Evolutionary conservation across 2,888 invertebrate genomes (phyloP).

Genomic region (Caenorhabditis virilis): DNA sequence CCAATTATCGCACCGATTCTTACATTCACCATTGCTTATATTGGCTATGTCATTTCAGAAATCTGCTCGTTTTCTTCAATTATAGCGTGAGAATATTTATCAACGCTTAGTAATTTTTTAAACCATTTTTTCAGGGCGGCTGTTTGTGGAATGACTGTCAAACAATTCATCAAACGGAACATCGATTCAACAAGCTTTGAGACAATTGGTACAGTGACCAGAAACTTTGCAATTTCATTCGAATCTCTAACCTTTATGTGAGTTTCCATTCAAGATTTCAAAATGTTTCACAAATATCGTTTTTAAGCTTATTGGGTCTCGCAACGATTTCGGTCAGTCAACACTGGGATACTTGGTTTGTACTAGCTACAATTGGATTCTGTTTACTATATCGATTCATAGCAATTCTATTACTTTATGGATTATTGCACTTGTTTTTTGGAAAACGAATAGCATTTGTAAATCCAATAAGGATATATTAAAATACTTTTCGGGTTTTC

Average conservation of each 20-base stretch:
- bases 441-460: conserved; percentile 4
- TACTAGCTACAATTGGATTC: conserved; percentile 86
- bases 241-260: conserved; percentile 13
- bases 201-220: not conserved
- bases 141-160: conserved; percentile 12
- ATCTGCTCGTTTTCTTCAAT: conserved; percentile 98
- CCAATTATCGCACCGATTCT: conserved; percentile 95
- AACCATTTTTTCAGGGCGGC: conserved; percentile 8
- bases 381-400: conserved; percentile 86
- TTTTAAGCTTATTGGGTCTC: conserved; percentile 78
- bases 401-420: conserved; percentile 4
- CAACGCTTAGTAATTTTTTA: not conserved
- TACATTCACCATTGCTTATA: conserved; percentile 94
- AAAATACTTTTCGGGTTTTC: conserved; percentile 74
- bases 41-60: conserved; percentile 93
- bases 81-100: conserved; percentile 80
- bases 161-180: conserved; percentile 6
- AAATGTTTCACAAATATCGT: no score
- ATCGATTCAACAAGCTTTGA: not conserved
- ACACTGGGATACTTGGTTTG: conserved; percentile 91
- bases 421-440: not conserved
- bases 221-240: conserved; percentile 12
- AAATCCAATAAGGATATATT: not conserved
- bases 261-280: not conserved
- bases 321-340: conserved; percentile 73